phyloP scores from a whole-genome alignment of 2,888 invertebrate genomes.

The Dicyrtomina minuta region DNA sequence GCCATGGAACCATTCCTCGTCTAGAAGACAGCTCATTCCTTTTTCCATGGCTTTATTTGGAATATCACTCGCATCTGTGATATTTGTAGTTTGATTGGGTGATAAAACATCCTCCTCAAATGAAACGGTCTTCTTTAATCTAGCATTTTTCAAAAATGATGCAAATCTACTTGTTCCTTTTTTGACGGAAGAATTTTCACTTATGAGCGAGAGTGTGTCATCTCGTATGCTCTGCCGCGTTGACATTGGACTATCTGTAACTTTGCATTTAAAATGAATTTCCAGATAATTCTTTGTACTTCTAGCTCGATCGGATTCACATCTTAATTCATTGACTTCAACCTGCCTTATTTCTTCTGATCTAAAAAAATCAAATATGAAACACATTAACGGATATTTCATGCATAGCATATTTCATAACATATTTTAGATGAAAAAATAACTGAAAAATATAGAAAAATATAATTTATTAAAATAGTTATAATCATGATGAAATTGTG shows the following conservation, averaged over 20 bases:
- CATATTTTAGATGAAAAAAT: no score
- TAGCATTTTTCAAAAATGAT: conserved; percentile 36
- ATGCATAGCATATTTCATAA: no score
- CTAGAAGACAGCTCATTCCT: conserved; percentile 63
- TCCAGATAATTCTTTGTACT: conserved; percentile 44
- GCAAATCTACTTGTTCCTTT: conserved; percentile 42
- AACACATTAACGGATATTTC: no score
- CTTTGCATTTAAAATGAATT: conserved; percentile 40
- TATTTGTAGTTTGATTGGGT: neutral
- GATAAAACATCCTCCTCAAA: conserved; percentile 43
- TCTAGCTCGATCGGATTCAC: conserved; percentile 46
- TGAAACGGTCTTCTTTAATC: conserved; percentile 47
- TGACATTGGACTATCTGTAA: conserved; percentile 25
- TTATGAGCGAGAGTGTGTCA: conserved; percentile 46
- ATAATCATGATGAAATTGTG: no score
- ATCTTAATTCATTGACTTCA: conserved; percentile 44
- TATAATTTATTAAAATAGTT: neutral
- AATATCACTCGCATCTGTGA: conserved; percentile 38
- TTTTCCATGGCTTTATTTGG: conserved; percentile 44
- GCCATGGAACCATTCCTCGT: conserved; percentile 93
- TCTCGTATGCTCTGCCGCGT: conserved; percentile 25
- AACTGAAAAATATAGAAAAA: neutral
- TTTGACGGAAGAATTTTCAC: conserved; percentile 41
- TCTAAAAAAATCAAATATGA: no score
- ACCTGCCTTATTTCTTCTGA: conserved; percentile 40